phyloP scores from a whole-genome alignment of 2,113 vertebrate genomes.

The Pao palembangensis region DNA sequence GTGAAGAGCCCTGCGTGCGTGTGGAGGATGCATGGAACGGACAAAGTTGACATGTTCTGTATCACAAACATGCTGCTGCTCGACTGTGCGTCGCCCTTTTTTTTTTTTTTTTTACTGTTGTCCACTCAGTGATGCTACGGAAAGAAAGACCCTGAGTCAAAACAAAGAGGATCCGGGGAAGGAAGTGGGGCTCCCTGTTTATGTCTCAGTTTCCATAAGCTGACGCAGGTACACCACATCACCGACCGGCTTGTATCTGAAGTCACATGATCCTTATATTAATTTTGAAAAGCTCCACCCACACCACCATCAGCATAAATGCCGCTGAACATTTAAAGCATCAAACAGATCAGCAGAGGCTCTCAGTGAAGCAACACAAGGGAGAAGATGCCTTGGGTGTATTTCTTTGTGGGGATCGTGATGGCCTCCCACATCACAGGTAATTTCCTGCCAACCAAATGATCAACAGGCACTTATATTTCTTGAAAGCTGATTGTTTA shows the following conservation, averaged over 20 bases:
- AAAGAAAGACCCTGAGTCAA: conserved; percentile 1
- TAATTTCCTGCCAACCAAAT: conserved; percentile 23
- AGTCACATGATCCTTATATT: conserved; percentile 64
- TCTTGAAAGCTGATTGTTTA: not conserved
- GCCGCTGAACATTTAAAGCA: not conserved
- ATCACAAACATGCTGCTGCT: too few relatives aligned
- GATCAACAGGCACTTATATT: not conserved
- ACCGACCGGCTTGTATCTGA: conserved; percentile 32
- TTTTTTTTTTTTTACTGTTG: too few relatives aligned
- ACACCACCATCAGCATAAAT: not conserved
- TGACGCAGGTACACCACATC: conserved; percentile 53
- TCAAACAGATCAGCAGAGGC: not conserved
- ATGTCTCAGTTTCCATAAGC: conserved; percentile 68
- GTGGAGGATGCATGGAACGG: not conserved
- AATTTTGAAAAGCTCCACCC: conserved; percentile 25
- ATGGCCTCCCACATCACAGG: conserved; percentile 41
- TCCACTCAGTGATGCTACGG: not conserved
- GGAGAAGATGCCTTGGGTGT: conserved; percentile 20
- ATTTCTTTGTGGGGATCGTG: conserved; percentile 22
- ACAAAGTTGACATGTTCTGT: too few relatives aligned
- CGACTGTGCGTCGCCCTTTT: too few relatives aligned
- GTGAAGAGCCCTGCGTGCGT: not conserved
- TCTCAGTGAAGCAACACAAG: not conserved
- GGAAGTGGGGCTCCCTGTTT: conserved; percentile 60
- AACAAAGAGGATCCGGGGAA: conserved; percentile 71